Conservation (phyloP, 2,113 vertebrate genomes). For the Anser brachyrhynchus region DNA sequence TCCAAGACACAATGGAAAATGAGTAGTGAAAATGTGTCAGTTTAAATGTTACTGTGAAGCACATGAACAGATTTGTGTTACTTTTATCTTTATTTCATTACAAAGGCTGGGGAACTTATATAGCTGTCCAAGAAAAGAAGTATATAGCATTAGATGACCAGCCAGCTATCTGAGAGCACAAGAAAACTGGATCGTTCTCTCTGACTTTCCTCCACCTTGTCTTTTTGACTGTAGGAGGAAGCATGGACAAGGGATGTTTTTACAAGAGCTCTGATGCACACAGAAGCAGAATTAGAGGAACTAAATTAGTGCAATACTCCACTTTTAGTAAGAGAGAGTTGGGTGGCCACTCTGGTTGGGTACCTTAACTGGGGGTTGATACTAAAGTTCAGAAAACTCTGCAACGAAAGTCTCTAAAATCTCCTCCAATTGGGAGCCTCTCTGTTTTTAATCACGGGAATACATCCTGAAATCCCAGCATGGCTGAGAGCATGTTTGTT, state of each 20-base stretch:
- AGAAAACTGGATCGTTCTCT: background rate
- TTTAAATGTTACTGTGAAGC: background rate
- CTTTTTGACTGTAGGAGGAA: background rate
- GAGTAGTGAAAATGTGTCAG: background rate
- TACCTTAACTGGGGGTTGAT: background rate
- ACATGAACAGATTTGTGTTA: background rate
- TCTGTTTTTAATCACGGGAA: background rate
- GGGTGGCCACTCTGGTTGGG: background rate
- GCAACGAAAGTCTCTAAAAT: background rate
- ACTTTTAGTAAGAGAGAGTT: background rate
- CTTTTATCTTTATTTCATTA: background rate
- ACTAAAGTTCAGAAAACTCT: background rate
- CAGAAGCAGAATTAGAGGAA: background rate
- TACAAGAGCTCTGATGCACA: background rate
- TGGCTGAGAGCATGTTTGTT: background rate
- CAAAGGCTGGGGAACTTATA: background rate
- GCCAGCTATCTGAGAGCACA: background rate
- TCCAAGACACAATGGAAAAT: background rate
- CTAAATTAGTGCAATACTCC: background rate
- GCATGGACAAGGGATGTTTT: background rate
- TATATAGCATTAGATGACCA: background rate
- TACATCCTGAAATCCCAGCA: background rate
- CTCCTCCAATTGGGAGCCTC: background rate
- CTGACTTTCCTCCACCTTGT: background rate
- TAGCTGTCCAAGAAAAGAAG: background rate